phyloP scores from a whole-genome alignment of 2,113 vertebrate species.

The Myrmecophaga tridactyla region DNA sequence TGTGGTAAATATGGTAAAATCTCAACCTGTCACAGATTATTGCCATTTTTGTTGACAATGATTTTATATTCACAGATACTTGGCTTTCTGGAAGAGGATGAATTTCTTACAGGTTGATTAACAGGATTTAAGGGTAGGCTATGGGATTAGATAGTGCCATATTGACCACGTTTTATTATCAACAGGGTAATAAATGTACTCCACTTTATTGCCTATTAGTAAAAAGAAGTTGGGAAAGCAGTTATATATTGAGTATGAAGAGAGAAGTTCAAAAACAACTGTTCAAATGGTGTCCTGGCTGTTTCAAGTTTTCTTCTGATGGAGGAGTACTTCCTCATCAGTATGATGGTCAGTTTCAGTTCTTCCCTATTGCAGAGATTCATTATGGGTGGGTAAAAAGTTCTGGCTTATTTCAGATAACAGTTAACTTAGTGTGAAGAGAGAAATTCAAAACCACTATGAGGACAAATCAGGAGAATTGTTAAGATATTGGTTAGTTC shows the following conservation, averaged over 20 bases:
- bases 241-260: neutral
- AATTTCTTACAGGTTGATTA: neutral
- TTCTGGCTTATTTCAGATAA: neutral
- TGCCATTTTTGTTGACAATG: neutral
- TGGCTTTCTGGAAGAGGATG: neutral
- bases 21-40: neutral
- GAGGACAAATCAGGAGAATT: neutral
- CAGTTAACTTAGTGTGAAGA: neutral
- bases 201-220: neutral
- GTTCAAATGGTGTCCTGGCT: neutral
- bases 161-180: neutral
- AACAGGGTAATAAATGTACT: neutral
- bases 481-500: neutral
- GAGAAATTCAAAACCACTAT: neutral
- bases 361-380: neutral
- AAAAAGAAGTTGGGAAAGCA: neutral
- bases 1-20: neutral
- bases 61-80: neutral
- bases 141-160: neutral
- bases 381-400: neutral
- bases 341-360: neutral
- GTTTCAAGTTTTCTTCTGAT: neutral
- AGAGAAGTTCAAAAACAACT: neutral
- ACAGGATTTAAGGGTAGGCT: neutral
- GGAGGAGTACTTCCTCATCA: neutral